These are phyloP conservation scores for Schizotus pectinicornis DNA, from an alignment of 2,888 invertebrate genomes.

Conservation along the genomic window DNA sequence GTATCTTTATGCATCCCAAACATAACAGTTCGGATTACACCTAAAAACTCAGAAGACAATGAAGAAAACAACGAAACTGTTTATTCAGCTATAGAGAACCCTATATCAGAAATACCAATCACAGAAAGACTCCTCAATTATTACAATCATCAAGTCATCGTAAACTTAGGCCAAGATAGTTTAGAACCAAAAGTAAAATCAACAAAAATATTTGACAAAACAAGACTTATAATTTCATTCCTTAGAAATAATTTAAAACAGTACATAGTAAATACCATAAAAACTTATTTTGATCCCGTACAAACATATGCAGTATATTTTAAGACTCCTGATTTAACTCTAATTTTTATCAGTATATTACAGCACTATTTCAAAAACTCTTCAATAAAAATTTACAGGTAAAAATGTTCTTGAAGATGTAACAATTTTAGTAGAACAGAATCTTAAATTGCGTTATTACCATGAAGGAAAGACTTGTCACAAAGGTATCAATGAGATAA, in stretches of 20 bases:
- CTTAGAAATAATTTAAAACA: background rate
- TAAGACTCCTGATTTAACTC: background rate
- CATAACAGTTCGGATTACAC: too few relatives aligned
- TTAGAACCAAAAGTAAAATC: background rate
- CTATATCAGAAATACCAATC: constrained; percentile 7
- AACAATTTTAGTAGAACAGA: background rate
- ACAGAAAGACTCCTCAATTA: constrained; percentile 6
- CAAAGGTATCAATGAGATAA: constrained; percentile 3
- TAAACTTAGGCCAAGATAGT: background rate
- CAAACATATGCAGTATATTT: constrained; percentile 1
- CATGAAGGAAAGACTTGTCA: constrained; percentile 5
- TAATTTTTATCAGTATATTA: background rate
- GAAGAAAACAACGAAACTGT: constrained; percentile 7
- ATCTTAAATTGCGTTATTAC: background rate
- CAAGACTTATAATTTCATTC: background rate
- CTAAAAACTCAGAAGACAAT: background rate
- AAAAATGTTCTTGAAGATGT: background rate
- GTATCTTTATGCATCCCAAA: too few relatives aligned
- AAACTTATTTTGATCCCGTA: background rate
- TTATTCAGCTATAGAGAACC: constrained; percentile 6
- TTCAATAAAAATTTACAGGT: background rate
- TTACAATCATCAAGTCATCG: constrained; percentile 7
- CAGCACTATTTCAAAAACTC: constrained; percentile 2
- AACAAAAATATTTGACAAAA: constrained; percentile 5
- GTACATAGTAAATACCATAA: background rate